Evolutionary conservation across 2,888 invertebrate species (phyloP), one percentile per base, ranked within the genome.

Genomic region (Xanthia icteritia): DNA sequence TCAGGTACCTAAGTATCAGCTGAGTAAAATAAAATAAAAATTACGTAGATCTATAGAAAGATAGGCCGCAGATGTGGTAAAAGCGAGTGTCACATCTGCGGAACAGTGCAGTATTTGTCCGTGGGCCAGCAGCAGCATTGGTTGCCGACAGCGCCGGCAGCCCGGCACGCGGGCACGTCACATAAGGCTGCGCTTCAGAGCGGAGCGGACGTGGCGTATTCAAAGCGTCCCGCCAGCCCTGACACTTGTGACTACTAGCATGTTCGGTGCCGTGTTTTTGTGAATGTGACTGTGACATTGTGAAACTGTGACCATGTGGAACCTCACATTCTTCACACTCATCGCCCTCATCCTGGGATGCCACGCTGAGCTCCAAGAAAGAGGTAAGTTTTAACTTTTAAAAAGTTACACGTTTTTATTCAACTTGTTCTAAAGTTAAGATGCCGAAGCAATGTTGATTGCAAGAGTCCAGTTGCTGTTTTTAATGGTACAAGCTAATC

Each of bases 301-400:
- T 85, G 85, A 73, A 65, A 56, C 54, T 82, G 85, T 82, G 83
- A 84, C n/a, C 71, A 94, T 95, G 95, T 93, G 94, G 94, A 93
- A 90, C 88, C 86, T 92, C 80, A 86, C 89, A 79, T 83, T 91
- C 48, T 76, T 93, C 80, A 84, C 92, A 83, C 82, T 92, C 76
- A 80, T 92, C 82, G 87, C 89, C 79, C 85, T 89, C 54, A n/a
- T 54, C 87, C 87, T 89, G 86, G 84, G 87, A 81, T 84, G 86
- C 84, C 42, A 72, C 60, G 95, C 94, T 48, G 96, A 95, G 45
- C 86, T 96, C 64, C 95, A 96, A 89, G 96, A 96, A 89, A 92
- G 95, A 96, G 96, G 96, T 96, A 86, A 92, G 92, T 83, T 61
- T 48, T 73, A 77, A 71, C 66, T 73, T 73, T 63, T 45, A 39